Base-by-base conservation (phyloP, 2,888 invertebrate species). In the Julus scanicus region DNA sequence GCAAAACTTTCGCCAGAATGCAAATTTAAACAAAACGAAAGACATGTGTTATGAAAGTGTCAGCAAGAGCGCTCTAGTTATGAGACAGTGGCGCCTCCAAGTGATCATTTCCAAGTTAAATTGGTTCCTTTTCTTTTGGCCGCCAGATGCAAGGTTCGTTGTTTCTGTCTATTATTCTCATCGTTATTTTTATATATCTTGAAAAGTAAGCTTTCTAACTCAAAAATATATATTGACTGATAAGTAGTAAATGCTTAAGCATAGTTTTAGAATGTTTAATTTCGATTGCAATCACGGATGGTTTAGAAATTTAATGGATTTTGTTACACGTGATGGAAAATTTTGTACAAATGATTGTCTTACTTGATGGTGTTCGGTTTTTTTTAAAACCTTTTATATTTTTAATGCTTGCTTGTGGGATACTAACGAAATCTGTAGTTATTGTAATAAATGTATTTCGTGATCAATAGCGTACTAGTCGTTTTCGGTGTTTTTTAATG, bases 271-370 rank as follows among this genome's bases (percentile, higher is more conserved):
- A 80, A 0, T 4, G 37, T 29, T 80, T 15, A 29, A 80, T 15
- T 5, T 15, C 37, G 37, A 8, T 80, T 39, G 3, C 15, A 37
- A 80, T 29, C 37, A 4, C 80, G 49, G 85, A 85, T 85, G 85
- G 29, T 85, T 85, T 44, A 40, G 17, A 48, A 44, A 85, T 85
- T 85, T 85, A n/a, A 8, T 49, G 85, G 85, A 85, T 85, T 80
- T 37, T 44, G 85, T 85, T 85, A 85, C 85, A 85, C 85, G 85
- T 85, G 85, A 85, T 48, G 85, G 4, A 40, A 85, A 85, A 29
- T 85, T 40, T 2, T 17, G 44, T n/a, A n/a, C 29, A 80, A 37
- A 39, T 39, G 11, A 13, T 80, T 13, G 37, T 37, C 37, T 44
- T 44, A 2, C 4, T 15, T 53, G 11, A 49, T 53, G 15, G 15